Evolutionary conservation across 2,888 invertebrate genomes (phyloP), one percentile per base, ranked within the genome.

Genomic region (Chirona hameri): DNA sequence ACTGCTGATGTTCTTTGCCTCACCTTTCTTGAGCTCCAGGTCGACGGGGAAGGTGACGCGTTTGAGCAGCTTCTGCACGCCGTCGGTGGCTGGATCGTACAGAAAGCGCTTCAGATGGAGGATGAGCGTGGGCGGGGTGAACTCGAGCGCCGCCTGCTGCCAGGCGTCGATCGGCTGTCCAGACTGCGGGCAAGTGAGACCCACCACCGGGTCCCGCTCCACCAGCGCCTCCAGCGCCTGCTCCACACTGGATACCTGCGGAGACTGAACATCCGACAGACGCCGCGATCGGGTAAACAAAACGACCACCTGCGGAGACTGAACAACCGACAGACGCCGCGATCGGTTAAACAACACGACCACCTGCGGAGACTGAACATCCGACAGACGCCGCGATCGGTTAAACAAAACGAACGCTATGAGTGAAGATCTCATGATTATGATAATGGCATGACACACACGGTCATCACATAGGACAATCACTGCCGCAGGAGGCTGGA

Each of bases 101-200:
- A 90, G 88, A 89, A 98, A 98, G 90, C 96, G 95, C 89, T 98
- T 98, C 83, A 98, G 91, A 88, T 98, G 98, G 85, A 98, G 90
- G 86, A 98, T 92, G 80, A 98, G 90, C 1, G 97, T 94, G 10
- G 94, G 92, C 0, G 98, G 98, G 84, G 98, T 89, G 87, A 95
- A 94, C 86, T 98, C 98, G 39, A 98, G 88, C 21, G 94, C 69
- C 14, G 82, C 84, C 84, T 84, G 83, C 52, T 79, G 57, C 21
- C 55, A 83, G 83, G 81, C 85, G 65, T 83, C 82, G 65, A 94
- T 93, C 88, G 94, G 93, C 86, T 93, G 91, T 86, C 94, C 94
- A 10, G 93, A 94, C 87, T 93, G 93, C 82, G 93, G 91, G 85
- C 94, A 94, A 0, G 94, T 94, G 84, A 95, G 94, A 27, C 97